These are phyloP conservation scores for Harpagoxenus sublaevis DNA, from an alignment of 2,888 invertebrate species.

Conservation along the genomic window DNA sequence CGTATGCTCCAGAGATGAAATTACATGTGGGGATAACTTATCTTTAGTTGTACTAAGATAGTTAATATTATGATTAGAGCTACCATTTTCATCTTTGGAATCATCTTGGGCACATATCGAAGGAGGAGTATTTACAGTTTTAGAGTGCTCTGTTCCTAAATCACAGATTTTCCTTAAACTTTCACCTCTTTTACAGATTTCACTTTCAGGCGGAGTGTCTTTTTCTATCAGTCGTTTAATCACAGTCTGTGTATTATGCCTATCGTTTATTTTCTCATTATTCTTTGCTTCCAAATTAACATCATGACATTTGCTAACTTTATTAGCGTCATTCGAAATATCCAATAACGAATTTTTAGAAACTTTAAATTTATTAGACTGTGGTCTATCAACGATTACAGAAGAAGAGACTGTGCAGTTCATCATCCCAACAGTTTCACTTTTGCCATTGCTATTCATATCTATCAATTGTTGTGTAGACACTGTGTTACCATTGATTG, in stretches of 20 bases:
- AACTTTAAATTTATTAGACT: slow-evolving; percentile 41
- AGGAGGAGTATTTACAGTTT: slow-evolving; percentile 67
- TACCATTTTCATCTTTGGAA: slow-evolving; percentile 65
- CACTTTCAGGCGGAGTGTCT: slow-evolving; percentile 63
- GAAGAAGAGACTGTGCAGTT: slow-evolving; percentile 45
- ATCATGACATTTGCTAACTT: slow-evolving; percentile 55
- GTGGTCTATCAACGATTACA: slow-evolving; percentile 39
- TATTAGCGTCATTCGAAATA: slow-evolving; percentile 38
- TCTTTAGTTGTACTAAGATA: slow-evolving; percentile 58
- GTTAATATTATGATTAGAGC: slow-evolving; percentile 58
- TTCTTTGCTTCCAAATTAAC: slow-evolving; percentile 43
- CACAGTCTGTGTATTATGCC: slow-evolving; percentile 66
- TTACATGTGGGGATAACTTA: slow-evolving; percentile 46
- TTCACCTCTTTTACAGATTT: slow-evolving; percentile 62
- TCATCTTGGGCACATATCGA: slow-evolving; percentile 51
- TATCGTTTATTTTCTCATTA: slow-evolving; percentile 59
- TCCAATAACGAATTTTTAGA: slow-evolving; percentile 44
- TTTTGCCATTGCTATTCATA: slow-evolving; percentile 48
- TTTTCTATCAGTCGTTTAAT: slow-evolving; percentile 72
- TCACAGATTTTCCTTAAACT: slow-evolving; percentile 72
- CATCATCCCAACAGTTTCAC: slow-evolving; percentile 31
- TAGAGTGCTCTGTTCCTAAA: slow-evolving; percentile 64
- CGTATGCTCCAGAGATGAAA: slow-evolving; percentile 41
- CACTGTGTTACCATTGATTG: slow-evolving; percentile 21
- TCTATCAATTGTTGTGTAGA: slow-evolving; percentile 24